Evolutionary conservation across 2,797 vertebrate genomes (phyloP).

Genomic region (Phoebastria nigripes): DNA sequence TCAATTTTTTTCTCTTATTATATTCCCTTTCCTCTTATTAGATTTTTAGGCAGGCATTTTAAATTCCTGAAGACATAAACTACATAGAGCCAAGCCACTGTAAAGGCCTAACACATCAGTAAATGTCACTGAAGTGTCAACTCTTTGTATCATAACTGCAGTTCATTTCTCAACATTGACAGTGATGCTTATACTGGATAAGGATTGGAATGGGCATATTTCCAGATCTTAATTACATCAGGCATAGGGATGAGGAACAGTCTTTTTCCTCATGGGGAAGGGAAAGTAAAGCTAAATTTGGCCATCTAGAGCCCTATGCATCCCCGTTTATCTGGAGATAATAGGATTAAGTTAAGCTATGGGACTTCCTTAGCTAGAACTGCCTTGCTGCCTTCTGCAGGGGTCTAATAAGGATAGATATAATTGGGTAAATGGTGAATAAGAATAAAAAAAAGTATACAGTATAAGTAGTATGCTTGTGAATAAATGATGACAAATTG

Average conservation of each 20-base stretch:
- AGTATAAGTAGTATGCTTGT: constrained; percentile 65
- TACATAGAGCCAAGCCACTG: constrained; percentile 1
- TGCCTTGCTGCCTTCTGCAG: constrained; percentile 77
- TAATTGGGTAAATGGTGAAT: constrained; percentile 79
- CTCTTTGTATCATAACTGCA: constrained; percentile 72
- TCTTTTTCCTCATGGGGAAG: constrained; percentile 60
- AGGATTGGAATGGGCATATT: constrained; percentile 76
- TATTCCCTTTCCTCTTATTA: constrained; percentile 22
- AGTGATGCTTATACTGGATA: constrained; percentile 72
- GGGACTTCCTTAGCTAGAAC: constrained; percentile 76
- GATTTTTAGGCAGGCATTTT: constrained; percentile 59
- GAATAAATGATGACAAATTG: constrained; percentile 77
- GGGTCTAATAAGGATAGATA: constrained; percentile 81
- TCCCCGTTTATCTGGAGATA: constrained; percentile 77
- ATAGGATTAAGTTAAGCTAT: constrained; percentile 81
- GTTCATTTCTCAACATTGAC: constrained; percentile 75
- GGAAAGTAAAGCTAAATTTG: constrained; percentile 69
- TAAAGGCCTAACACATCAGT: constrained; percentile 70
- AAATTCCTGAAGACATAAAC: constrained; percentile 58
- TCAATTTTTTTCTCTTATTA: background rate
- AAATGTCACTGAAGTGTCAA: constrained; percentile 75
- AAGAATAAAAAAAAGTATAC: constrained; percentile 69
- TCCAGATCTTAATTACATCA: constrained; percentile 83
- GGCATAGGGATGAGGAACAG: constrained; percentile 69
- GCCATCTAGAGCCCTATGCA: constrained; percentile 69